Base-by-base conservation (phyloP, 2,113 vertebrate genomes). In the Sardina pilchardus region DNA sequence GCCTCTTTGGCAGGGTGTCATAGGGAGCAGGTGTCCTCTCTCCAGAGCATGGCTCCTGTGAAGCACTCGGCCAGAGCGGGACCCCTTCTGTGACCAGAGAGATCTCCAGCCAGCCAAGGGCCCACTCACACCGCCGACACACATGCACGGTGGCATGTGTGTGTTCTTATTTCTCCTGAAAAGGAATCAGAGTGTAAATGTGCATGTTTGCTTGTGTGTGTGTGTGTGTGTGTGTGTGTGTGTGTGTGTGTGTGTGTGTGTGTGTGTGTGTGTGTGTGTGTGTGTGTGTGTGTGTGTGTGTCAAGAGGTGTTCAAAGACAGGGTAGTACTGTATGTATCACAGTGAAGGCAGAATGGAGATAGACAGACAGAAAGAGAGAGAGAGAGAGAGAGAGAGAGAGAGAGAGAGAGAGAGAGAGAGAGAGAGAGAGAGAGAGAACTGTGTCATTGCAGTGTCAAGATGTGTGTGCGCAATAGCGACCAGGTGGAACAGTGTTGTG, bases 11-110 rank as follows among this genome's bases (percentile, higher is more conserved):
- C 93, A 93, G 80, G n/a, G 82, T 88, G 86, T 71, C 71, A 90
- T 56, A 86, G 91, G 90, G 91, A 93, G 90, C 94, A 94, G 93
- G 92, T 94, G 92, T 92, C 88, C 30, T 63, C 91, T 92, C 90
- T 90, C 12, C 90, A 89, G 89, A 90, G 87, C 90, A 85, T 47
- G 89, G 92, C 91, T 93, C 92, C 91, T 92, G 63, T 71, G n/a
- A 71, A 71, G 8, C 63, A 1, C 10, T 16, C 7, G 88, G 89
- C 91, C 90, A 91, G 81, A 85, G 84, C 87, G 88, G 81, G 87
- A 87, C 85, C 90, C 82, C 87, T 91, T 91, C 81, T 91, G 91
- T 85, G 87, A 87, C 53, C 82, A 86, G 19, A 63, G 83, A 80
- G 59, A 1, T 47, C 56, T 53, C 39, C 36, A 42, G 56, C 83